Base-by-base conservation (phyloP, 2,113 vertebrate species). In the Ageneiosus marmoratus region DNA sequence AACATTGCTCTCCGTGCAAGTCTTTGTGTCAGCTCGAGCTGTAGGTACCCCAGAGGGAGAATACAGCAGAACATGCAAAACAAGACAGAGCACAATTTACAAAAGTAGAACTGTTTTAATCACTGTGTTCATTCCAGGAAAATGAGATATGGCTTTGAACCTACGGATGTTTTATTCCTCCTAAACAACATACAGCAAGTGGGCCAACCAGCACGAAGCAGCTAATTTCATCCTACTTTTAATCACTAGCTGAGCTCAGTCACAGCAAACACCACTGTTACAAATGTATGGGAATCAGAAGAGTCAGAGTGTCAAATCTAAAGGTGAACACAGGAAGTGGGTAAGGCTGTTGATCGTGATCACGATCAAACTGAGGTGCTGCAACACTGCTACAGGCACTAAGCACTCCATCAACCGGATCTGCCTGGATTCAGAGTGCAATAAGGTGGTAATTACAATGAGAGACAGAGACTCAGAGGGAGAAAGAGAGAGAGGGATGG, bases 1-100 rank as follows among this genome's bases (percentile, higher is more conserved):
- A 80, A 72, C 90, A 86, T 87, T 91, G 87, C 90, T 86, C 85
- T 90, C 80, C 87, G 89, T 88, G 90, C 83, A 32, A 90, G 87
- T 86, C 86, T 77, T 81, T 86, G 90, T 91, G 92, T 92, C 83
- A 88, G 87, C 87, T 88, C 84, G 81, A 87, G 87, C 84, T 86
- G 77, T 32, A n/a, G 29, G 80, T 37, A 60, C 56, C 81, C 69
- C 34, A 27, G 46, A 83, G 80, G 65, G 78, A 75, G 37, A 78
- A 34, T 27, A 41, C 32, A 70, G 16, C 48, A 69, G 79, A 34
- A 51, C 34, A 78, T 6, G 48, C 79, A 48, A 53, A 72, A 76
- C 44, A 78, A 73, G 56, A 56, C 44, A 77, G 15, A 46, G n/a
- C 51, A 16, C 73, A 84, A 63, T 27, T 60, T 70, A 80, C 63